A percentile compares a stretch with the other conserved stretches of the same genome.
Evolutionary conservation across 1,140 invertebrate genomes (phyloP).

Genomic region (Lucilia cuprina): DNA sequence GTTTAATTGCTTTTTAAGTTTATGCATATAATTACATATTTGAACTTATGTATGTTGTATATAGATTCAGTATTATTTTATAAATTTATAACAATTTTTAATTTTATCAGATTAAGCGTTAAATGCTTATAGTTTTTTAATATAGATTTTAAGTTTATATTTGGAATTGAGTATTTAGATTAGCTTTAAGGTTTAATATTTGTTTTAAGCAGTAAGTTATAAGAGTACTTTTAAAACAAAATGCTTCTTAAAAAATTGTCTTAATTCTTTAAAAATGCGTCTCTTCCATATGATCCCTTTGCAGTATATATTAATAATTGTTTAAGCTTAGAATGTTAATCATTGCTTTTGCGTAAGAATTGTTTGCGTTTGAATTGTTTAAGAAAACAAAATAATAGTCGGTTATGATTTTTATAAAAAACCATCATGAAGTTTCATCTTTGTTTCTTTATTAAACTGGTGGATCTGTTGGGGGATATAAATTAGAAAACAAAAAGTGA

Average conservation of each 20-base stretch:
- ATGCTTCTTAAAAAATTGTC: background rate
- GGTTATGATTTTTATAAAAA: background rate
- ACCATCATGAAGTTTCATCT: constrained; percentile 47
- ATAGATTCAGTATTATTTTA: too few species aligned
- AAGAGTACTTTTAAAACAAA: background rate
- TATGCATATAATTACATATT: background rate
- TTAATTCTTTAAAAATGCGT: background rate
- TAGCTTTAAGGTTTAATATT: too few species aligned
- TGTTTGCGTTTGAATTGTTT: background rate
- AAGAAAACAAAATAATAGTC: background rate
- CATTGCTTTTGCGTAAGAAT: too few species aligned
- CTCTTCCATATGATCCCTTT: background rate
- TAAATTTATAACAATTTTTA: too few species aligned
- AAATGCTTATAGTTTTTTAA: too few species aligned
- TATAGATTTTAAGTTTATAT: too few species aligned
- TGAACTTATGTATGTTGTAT: background rate
- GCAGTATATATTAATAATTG: background rate
- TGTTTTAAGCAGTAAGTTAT: too few species aligned
- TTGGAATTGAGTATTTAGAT: too few species aligned
- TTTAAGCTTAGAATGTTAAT: background rate
- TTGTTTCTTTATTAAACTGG: constrained; percentile 53
- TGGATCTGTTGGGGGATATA: constrained; percentile 43
- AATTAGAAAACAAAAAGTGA: background rate
- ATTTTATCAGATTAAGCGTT: too few species aligned
- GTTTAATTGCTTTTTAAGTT: background rate